A percentile compares a stretch with the other conserved stretches of the same genome.
Evolutionary conservation across 2,113 vertebrate genomes (phyloP).

Genomic region (Pionites leucogaster): DNA sequence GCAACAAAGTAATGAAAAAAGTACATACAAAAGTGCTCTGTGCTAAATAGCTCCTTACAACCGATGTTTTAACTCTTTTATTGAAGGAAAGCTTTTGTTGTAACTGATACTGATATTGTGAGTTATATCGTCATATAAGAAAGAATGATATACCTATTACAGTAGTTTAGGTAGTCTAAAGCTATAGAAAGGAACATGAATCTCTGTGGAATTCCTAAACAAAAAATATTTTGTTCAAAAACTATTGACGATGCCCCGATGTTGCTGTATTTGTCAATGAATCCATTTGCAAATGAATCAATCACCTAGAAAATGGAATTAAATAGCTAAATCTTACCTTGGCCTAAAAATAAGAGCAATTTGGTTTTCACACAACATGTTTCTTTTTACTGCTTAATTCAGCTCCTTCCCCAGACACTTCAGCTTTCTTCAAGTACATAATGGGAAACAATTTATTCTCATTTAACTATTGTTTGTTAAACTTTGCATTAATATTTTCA

Average conservation of each 20-base stretch:
- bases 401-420: neutral
- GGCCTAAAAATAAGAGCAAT: neutral
- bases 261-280: neutral
- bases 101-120: neutral
- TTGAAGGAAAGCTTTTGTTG: neutral
- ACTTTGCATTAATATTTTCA: neutral
- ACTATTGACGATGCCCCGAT: neutral
- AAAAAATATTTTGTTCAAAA: neutral
- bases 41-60: neutral
- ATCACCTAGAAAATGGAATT: neutral
- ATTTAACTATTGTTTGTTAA: neutral
- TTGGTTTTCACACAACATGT: neutral
- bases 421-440: neutral
- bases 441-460: neutral
- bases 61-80: neutral
- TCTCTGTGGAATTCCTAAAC: neutral
- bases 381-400: neutral
- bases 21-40: neutral
- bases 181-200: neutral
- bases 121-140: neutral
- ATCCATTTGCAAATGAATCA: neutral
- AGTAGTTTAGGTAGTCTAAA: neutral
- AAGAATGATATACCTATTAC: neutral
- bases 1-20: neutral
- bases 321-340: neutral